phyloP scores from a whole-genome alignment of 2,888 invertebrate species.

The Philereme transversata region DNA sequence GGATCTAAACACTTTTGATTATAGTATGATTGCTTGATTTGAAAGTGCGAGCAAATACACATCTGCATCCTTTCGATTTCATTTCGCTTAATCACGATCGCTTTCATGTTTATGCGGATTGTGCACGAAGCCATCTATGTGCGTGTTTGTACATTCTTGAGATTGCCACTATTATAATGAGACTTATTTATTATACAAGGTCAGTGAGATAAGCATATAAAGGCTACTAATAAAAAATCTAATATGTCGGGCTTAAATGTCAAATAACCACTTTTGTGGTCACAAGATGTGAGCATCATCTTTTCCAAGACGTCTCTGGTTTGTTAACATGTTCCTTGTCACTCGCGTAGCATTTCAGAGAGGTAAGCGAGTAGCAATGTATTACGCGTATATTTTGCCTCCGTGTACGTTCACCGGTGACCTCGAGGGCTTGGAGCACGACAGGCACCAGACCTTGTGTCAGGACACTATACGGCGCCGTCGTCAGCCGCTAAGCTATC shows the following conservation, averaged over 20 bases:
- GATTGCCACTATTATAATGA: no score
- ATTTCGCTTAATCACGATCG: slow-evolving; percentile 36
- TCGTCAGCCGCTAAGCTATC: slow-evolving; percentile 39
- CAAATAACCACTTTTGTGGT: slow-evolving; percentile 25
- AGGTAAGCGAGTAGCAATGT: slow-evolving; percentile 37
- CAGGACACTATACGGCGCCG: slow-evolving; percentile 56
- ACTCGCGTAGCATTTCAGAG: slow-evolving; percentile 34
- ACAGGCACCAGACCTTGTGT: slow-evolving; percentile 67
- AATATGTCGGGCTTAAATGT: slow-evolving; percentile 30
- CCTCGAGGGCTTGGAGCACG: slow-evolving; percentile 60
- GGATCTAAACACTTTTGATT: slow-evolving; percentile 15
- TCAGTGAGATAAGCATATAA: slow-evolving; percentile 9
- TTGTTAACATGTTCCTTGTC: slow-evolving; percentile 31
- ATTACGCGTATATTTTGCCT: slow-evolving; percentile 57
- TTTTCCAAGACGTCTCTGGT: slow-evolving; percentile 31
- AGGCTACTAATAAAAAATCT: background rate
- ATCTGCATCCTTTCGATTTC: slow-evolving; percentile 38
- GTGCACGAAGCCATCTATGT: slow-evolving; percentile 23
- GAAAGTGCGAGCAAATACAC: slow-evolving; percentile 33
- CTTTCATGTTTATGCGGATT: slow-evolving; percentile 29
- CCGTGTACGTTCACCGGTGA: slow-evolving; percentile 70
- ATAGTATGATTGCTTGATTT: slow-evolving; percentile 29
- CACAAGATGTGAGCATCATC: slow-evolving; percentile 8
- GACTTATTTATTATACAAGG: slow-evolving; percentile 20
- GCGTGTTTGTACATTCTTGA: no score